phyloP scores from a whole-genome alignment of 2,113 vertebrate genomes.

The Mugil cephalus region DNA sequence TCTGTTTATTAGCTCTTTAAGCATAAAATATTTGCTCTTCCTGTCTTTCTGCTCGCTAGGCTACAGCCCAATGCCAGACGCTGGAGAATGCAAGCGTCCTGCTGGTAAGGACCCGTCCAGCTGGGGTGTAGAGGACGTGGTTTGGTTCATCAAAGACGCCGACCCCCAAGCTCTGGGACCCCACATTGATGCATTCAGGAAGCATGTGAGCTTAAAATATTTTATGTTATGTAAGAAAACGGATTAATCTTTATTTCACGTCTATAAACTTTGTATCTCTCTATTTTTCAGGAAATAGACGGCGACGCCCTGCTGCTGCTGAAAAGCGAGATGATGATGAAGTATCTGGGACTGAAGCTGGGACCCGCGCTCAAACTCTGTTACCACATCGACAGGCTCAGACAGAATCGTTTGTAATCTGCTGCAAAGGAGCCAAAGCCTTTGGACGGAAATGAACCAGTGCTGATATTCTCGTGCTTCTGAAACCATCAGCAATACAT shows the following conservation, averaged over 20 bases:
- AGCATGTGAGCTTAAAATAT: slow-evolving; percentile 88
- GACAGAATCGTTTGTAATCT: slow-evolving; percentile 91
- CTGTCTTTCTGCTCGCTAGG: slow-evolving; percentile 75
- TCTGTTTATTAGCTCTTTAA: neutral
- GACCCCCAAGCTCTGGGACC: slow-evolving; percentile 96
- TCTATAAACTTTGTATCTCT: neutral
- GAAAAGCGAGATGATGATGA: slow-evolving; percentile 99
- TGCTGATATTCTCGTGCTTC: slow-evolving; percentile 8
- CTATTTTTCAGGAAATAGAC: slow-evolving; percentile 91
- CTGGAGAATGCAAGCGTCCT: slow-evolving; percentile 82
- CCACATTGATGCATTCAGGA: slow-evolving; percentile 95
- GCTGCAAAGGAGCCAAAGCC: slow-evolving; percentile 3
- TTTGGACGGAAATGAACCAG: neutral
- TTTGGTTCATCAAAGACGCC: slow-evolving; percentile 95
- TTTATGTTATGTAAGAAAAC: neutral
- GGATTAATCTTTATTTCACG: neutral
- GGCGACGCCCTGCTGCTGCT: slow-evolving; percentile 93
- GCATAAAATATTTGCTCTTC: neutral
- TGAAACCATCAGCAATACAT: slow-evolving; percentile 38
- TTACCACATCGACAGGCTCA: slow-evolving; percentile 97
- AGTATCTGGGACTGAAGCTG: slow-evolving; percentile 97
- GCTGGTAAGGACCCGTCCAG: slow-evolving; percentile 90
- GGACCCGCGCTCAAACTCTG: slow-evolving; percentile 96
- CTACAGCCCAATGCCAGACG: slow-evolving; percentile 87
- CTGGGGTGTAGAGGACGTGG: slow-evolving; percentile 95